A percentile compares a stretch with the other conserved stretches of the same genome.
Conservation (phyloP, 2,797 vertebrate species). For the Falco naumanni region DNA sequence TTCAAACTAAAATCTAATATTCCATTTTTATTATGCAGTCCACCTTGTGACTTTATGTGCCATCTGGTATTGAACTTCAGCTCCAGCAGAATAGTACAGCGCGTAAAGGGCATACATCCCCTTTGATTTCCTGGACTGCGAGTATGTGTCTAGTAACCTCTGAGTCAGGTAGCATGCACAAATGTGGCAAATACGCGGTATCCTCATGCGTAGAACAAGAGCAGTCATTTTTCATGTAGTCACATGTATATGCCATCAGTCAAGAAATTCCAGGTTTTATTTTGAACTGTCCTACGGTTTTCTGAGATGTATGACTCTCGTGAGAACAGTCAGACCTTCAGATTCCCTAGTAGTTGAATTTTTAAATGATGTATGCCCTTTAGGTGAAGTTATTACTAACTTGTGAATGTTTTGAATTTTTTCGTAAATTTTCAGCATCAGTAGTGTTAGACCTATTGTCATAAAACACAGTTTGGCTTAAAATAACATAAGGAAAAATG, state of each 20-base stretch:
- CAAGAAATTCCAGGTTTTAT: background rate
- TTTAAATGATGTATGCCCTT: constrained; percentile 10
- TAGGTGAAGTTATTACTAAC: background rate
- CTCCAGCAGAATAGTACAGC: background rate
- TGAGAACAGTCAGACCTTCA: background rate
- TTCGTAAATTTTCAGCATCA: background rate
- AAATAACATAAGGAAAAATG: background rate
- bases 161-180: background rate
- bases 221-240: background rate
- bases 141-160: background rate
- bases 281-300: background rate
- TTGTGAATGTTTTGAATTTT: background rate
- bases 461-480: background rate
- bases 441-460: background rate
- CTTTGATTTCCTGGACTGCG: background rate
- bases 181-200: background rate
- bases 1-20: background rate
- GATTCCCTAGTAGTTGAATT: background rate
- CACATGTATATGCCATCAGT: background rate
- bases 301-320: background rate
- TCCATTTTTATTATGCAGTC: background rate
- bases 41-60: constrained; percentile 8
- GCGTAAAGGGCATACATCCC: background rate
- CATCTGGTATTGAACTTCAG: background rate
- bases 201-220: background rate